phyloP scores from a whole-genome alignment of 64 coral and sea anemone species.

The Anthopleura sola region DNA sequence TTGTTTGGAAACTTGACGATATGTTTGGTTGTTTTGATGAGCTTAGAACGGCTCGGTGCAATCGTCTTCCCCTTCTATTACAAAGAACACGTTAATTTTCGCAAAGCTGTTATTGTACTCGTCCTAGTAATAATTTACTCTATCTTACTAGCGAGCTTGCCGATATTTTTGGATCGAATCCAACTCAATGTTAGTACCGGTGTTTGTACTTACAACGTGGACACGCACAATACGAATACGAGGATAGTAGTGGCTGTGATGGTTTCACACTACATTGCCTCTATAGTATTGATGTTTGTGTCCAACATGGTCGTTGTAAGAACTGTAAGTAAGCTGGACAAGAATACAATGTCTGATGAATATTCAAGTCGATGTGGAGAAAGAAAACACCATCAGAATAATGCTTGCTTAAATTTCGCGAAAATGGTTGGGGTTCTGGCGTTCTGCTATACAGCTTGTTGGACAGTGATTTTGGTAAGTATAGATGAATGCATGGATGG shows the following conservation, averaged over 20 bases:
- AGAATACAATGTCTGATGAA: slow-evolving; percentile 70
- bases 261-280: slow-evolving; percentile 61
- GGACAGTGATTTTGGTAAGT: slow-evolving; percentile 91
- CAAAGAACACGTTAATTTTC: slow-evolving; percentile 81
- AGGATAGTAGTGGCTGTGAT: slow-evolving; percentile 60
- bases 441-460: slow-evolving; percentile 78
- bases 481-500: not conserved
- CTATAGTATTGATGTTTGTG: slow-evolving; percentile 56
- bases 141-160: slow-evolving; percentile 41
- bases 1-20: slow-evolving; percentile 86
- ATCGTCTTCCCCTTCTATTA: slow-evolving; percentile 89
- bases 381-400: slow-evolving; percentile 7
- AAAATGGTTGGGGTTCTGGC: slow-evolving; percentile 88
- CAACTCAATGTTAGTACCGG: slow-evolving; percentile 71
- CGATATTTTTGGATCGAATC: slow-evolving; percentile 51
- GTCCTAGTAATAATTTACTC: slow-evolving; percentile 51
- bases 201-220: slow-evolving; percentile 57
- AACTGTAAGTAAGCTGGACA: slow-evolving; percentile 66
- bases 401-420: slow-evolving; percentile 85
- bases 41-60: slow-evolving; percentile 67
- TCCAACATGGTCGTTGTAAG: slow-evolving; percentile 77
- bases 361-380: slow-evolving; percentile 47
- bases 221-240: slow-evolving; percentile 74
- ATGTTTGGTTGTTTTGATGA: slow-evolving; percentile 87
- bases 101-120: slow-evolving; percentile 49